Base-by-base conservation (phyloP, 2,888 invertebrate genomes). In the Ectemnius continuus region DNA sequence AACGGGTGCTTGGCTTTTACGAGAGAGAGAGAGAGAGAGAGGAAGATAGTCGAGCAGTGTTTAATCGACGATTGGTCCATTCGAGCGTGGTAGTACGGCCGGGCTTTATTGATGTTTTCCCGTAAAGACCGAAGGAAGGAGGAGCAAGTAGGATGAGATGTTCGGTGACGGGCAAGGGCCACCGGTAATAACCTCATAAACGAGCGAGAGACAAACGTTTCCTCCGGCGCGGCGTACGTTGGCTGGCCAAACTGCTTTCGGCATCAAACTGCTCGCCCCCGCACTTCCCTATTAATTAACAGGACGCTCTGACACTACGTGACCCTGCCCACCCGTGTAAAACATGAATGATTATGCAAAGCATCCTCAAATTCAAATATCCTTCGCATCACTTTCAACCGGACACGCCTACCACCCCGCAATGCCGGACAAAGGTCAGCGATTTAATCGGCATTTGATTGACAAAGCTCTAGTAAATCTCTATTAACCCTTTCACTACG, bases 221-320 rank as follows among this genome's bases (percentile, higher is more conserved):
- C 78, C 78, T 78, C 75, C 63, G 62, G 36, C 48, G 47, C 14
- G n/a, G n/a, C n/a, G n/a, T n/a, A n/a, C n/a, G 45, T 67, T 65
- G 69, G 75, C 57, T 57, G 69, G 60, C 58, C 48, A 72, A 52
- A 75, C 65, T 66, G 70, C 78, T 78, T 78, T 78, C 61, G 70
- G 72, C 62, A 75, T 75, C 69, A 78, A 78, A 70, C 75, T 16
- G 70, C 75, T 75, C 84, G 84, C 86, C 85, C 80, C 85, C 83
- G 85, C 82, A 86, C 87, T 87, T 87, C 86, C 85, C 86, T 86
- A 85, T 87, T 87, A 86, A 87, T 87, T 86, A 86, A 82, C 83
- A 70, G 65, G 68, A 66, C 76, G 66, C 61, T 68, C 73, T 71
- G 73, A 70, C 20, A 14, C 57, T 56, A 48, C 18, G 61, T 48